Percentiles rank a stretch among this genome's conserved stretches.
These are phyloP conservation scores for Dryomyza anilis DNA, from an alignment of 2,888 invertebrate species.

Conservation along the genomic window DNA sequence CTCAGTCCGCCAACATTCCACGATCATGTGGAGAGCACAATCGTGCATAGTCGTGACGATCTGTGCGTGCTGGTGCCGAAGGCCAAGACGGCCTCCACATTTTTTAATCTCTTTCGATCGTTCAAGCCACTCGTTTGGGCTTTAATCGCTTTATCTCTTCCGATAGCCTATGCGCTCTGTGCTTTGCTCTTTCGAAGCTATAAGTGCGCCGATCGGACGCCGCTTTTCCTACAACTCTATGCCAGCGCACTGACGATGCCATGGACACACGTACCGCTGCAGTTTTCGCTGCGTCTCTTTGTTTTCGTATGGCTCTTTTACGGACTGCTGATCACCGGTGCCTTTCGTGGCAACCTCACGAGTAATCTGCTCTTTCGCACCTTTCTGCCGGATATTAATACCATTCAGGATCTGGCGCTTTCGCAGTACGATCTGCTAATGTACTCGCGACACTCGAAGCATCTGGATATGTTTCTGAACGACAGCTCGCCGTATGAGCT, in stretches of 20 bases:
- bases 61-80: conserved; percentile 66
- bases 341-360: conserved; percentile 57
- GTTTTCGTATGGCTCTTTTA: conserved; percentile 55
- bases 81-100: conserved; percentile 62
- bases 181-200: conserved; percentile 31
- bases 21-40: conserved; percentile 64
- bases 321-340: conserved; percentile 53
- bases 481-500: conserved; percentile 41
- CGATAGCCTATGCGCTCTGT: conserved; percentile 44
- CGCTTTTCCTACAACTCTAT: conserved; percentile 42
- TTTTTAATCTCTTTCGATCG: conserved; percentile 60
- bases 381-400: conserved; percentile 52
- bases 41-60: conserved; percentile 64
- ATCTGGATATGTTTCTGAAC: conserved; percentile 58
- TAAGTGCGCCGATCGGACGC: conserved; percentile 24
- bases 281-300: conserved; percentile 44
- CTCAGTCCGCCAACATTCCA: conserved; percentile 62
- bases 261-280: conserved; percentile 33
- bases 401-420: conserved; percentile 45
- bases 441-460: conserved; percentile 58
- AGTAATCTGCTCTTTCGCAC: conserved; percentile 54
- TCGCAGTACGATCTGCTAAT: conserved; percentile 56
- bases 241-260: conserved; percentile 48
- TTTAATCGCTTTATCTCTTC: conserved; percentile 39
- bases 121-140: conserved; percentile 53